Conservation (phyloP, 2,888 invertebrate species). For the Nomada fabriciana region DNA sequence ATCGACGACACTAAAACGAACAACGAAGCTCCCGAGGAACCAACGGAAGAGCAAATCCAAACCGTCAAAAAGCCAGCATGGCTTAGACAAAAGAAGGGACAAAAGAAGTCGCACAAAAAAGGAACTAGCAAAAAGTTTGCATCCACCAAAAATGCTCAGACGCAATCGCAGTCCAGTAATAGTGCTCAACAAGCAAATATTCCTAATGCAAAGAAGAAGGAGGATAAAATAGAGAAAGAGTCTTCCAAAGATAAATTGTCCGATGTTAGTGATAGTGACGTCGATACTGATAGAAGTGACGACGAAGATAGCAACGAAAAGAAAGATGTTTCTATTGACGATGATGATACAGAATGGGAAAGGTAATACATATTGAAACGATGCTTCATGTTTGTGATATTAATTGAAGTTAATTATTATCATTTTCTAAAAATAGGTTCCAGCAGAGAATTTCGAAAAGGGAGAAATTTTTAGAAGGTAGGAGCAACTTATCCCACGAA, state of each 20-base stretch:
- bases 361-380: slow-evolving; percentile 83
- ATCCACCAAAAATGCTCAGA: slow-evolving; percentile 69
- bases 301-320: slow-evolving; percentile 86
- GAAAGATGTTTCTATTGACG: slow-evolving; percentile 87
- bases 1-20: slow-evolving; percentile 86
- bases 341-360: slow-evolving; percentile 96
- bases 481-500: slow-evolving; percentile 96
- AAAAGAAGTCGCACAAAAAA: slow-evolving; percentile 88
- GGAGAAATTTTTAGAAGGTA: slow-evolving; percentile 95
- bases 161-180: slow-evolving; percentile 61
- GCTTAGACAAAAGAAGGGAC: slow-evolving; percentile 90
- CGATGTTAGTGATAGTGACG: slow-evolving; percentile 83
- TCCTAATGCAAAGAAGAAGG: slow-evolving; percentile 78
- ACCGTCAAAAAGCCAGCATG: slow-evolving; percentile 91
- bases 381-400: not conserved
- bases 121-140: slow-evolving; percentile 79
- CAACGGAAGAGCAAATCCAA: slow-evolving; percentile 85
- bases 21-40: slow-evolving; percentile 84
- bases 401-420: slow-evolving; percentile 5
- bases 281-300: slow-evolving; percentile 86
- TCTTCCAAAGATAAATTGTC: slow-evolving; percentile 76
- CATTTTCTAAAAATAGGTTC: slow-evolving; percentile 85
- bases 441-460: slow-evolving; percentile 94
- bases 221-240: slow-evolving; percentile 74
- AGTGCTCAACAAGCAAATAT: slow-evolving; percentile 70